A percentile compares a stretch with the other conserved stretches of the same genome.
Conservation (phyloP, 2,797 vertebrate species). For the Valencia hispanica region DNA sequence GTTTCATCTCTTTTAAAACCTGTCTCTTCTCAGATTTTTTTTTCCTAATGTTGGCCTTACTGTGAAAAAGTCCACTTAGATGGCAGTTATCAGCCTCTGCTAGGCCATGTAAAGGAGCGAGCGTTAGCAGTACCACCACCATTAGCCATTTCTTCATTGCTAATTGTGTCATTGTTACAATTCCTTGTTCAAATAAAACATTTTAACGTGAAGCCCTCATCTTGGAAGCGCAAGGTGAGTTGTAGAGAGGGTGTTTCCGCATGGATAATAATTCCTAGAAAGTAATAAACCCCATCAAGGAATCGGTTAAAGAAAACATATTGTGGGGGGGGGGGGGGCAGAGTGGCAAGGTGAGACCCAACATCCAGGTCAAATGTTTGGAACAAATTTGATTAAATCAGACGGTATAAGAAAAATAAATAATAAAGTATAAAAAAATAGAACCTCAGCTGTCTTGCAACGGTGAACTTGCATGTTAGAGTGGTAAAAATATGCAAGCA, state of each 20-base stretch:
- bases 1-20: background rate
- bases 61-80: background rate
- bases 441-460: background rate
- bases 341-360: background rate
- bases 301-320: background rate
- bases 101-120: background rate
- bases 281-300: background rate
- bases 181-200: background rate
- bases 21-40: background rate
- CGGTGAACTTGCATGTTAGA: background rate
- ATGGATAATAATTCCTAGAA: background rate
- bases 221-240: background rate
- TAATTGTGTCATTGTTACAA: background rate
- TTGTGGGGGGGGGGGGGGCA: background rate
- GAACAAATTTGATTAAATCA: background rate
- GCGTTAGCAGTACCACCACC: background rate
- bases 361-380: background rate
- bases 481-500: background rate
- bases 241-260: background rate
- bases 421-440: background rate
- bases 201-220: background rate
- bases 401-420: background rate
- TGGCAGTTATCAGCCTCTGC: background rate
- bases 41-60: background rate
- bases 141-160: background rate